These are phyloP conservation scores for Spicauda simplicius DNA, from an alignment of 2,888 invertebrate species.

Conservation along the genomic window DNA sequence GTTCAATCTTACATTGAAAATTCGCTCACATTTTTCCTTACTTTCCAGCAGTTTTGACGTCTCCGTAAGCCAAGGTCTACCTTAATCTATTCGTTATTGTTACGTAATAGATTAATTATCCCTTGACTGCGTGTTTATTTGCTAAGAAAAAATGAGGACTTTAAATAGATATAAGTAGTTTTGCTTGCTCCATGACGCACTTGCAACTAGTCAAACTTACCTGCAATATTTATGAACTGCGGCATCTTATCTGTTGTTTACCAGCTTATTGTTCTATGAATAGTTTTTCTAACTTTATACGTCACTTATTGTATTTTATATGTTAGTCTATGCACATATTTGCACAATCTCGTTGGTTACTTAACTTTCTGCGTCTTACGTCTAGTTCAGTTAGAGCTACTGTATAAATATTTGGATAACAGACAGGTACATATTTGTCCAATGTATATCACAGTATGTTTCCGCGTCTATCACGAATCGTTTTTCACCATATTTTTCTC, in stretches of 20 bases:
- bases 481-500: slow-evolving; percentile 12
- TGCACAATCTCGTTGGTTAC: background rate
- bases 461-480: slow-evolving; percentile 17
- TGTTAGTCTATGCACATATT: background rate
- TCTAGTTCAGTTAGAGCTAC: background rate
- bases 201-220: background rate
- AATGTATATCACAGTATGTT: slow-evolving; percentile 5
- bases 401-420: slow-evolving; percentile 2
- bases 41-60: too few species aligned
- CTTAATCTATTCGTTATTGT: too few species aligned
- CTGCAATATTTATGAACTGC: background rate
- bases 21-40: too few species aligned
- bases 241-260: background rate
- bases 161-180: background rate
- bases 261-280: too few species aligned
- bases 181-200: too few species aligned
- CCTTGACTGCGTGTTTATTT: background rate
- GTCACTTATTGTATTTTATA: background rate
- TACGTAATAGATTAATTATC: too few species aligned
- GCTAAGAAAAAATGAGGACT: background rate
- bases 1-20: too few species aligned
- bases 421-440: slow-evolving; percentile 14
- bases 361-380: background rate
- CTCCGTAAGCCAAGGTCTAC: too few species aligned
- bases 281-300: background rate